Conservation (phyloP, 2,888 invertebrate species). For the Rhamphomyia laevipes region DNA sequence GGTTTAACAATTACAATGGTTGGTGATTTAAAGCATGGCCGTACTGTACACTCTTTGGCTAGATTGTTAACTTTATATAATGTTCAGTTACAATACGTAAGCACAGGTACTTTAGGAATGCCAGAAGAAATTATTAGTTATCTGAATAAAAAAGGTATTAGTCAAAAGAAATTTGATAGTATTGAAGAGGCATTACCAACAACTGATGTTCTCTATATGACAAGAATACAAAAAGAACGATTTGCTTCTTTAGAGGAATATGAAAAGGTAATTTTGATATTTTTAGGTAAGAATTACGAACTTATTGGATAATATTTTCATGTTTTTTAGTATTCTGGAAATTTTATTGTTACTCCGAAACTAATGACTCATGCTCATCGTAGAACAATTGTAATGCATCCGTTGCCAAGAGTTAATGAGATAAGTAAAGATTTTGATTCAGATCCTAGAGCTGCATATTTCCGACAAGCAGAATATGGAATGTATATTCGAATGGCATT, state of each 20-base stretch:
- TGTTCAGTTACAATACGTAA: conserved; percentile 84
- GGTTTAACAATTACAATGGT: conserved; percentile 95
- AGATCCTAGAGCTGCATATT: conserved; percentile 95
- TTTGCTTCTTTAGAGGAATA: conserved; percentile 78
- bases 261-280: conserved; percentile 47
- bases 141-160: conserved; percentile 64
- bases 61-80: conserved; percentile 87
- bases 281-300: neutral
- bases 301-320: neutral
- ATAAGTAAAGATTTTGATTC: conserved; percentile 91
- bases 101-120: conserved; percentile 80
- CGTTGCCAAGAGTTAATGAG: conserved; percentile 87
- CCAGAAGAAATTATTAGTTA: conserved; percentile 74
- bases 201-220: conserved; percentile 97
- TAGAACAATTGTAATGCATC: conserved; percentile 95
- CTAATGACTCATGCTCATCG: conserved; percentile 89
- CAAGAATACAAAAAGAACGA: conserved; percentile 90
- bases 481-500: conserved; percentile 98
- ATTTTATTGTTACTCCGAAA: conserved; percentile 85
- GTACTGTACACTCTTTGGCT: conserved; percentile 96
- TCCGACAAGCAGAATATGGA: conserved; percentile 95
- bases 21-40: conserved; percentile 93
- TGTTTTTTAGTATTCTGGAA: conserved; percentile 62
- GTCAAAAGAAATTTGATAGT: conserved; percentile 48
- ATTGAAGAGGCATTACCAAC: conserved; percentile 81